Conservation (phyloP, 2,888 invertebrate genomes). For the Cyrtodaria siliqua region DNA sequence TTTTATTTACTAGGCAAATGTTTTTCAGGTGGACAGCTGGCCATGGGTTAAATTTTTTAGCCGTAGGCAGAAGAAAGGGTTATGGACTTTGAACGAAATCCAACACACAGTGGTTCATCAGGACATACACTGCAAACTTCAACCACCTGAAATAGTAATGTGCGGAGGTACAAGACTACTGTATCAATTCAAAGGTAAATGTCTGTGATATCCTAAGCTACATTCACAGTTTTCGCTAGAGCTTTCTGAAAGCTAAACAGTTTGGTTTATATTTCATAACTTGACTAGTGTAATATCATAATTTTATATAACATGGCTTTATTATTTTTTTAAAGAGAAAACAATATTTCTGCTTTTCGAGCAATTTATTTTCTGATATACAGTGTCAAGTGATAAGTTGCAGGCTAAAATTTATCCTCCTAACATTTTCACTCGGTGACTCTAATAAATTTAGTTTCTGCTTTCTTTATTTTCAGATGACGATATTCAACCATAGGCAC, state of each 20-base stretch:
- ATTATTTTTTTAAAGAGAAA: neutral
- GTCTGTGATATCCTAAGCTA: too few relatives aligned
- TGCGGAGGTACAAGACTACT: constrained; percentile 28
- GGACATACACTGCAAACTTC: constrained; percentile 10
- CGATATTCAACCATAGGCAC: constrained; percentile 6
- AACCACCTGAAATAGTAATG: constrained; percentile 24
- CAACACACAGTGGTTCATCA: constrained; percentile 23
- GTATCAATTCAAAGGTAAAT: constrained; percentile 20
- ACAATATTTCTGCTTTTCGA: constrained; percentile 5
- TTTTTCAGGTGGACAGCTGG: constrained; percentile 22
- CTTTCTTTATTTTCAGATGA: too few relatives aligned
- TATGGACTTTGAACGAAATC: constrained; percentile 18
- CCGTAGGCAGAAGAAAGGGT: constrained; percentile 12
- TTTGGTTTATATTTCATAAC: neutral
- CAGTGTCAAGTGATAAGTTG: constrained; percentile 7
- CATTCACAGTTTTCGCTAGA: too few relatives aligned
- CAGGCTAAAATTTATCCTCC: too few relatives aligned
- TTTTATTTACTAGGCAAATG: constrained; percentile 2
- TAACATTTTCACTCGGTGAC: too few relatives aligned
- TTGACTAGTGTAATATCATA: constrained; percentile 9
- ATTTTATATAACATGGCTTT: constrained; percentile 9
- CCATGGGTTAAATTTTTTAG: constrained; percentile 33
- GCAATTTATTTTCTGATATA: constrained; percentile 10
- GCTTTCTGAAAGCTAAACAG: too few relatives aligned
- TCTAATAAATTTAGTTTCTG: too few relatives aligned